Evolutionary conservation across 2,888 invertebrate species (phyloP), one percentile per base, ranked within the genome.

Genomic region (Mesorhabditis spiculigera): DNA sequence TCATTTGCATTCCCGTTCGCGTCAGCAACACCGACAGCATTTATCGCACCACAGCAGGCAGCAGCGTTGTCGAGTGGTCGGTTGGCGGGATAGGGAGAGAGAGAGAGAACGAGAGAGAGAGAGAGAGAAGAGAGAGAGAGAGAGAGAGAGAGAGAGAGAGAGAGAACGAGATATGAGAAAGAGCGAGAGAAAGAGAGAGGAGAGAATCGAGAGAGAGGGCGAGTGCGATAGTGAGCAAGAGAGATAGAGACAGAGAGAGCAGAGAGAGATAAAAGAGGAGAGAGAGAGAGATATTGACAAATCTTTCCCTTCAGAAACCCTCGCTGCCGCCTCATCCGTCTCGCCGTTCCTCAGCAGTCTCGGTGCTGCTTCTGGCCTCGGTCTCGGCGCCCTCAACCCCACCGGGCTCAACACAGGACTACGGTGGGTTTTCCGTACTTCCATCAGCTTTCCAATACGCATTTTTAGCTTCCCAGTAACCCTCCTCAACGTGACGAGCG

Each of bases 401-500:
- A 13, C 58, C 58, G 58, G 10, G 58, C n/a, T 50, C 8, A 50
- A 10, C 10, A 50, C 8, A 10, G 58, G 58, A 50, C n/a, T 50
- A 50, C 58, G 58, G 58, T 50, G 3, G 58, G 58, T 10, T 50
- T 50, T 50, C n/a, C 8, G 58, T 13, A 28, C 28, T 28, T 28
- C n/a, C 28, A 28, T 28, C 28, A 43, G 43, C 10, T 65, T 43
- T 43, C 16, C 13, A 16, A 63, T 67, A 4, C 61, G 42, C 13
- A 16, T 43, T 42, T 66, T 13, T 43, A 16, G 78, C 5, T 74
- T 75, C 45, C 77, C 76, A 10, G 67, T 74, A 65, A 71, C 69
- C 63, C 43, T 77, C 63, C 69, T 78, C 63, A 67, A 68, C 3
- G 58, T 75, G 44, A 80, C 86, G 5, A 79, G 85, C 3, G 89